Conservation (phyloP, 2,888 invertebrate species). For the Drosophila leonis region DNA sequence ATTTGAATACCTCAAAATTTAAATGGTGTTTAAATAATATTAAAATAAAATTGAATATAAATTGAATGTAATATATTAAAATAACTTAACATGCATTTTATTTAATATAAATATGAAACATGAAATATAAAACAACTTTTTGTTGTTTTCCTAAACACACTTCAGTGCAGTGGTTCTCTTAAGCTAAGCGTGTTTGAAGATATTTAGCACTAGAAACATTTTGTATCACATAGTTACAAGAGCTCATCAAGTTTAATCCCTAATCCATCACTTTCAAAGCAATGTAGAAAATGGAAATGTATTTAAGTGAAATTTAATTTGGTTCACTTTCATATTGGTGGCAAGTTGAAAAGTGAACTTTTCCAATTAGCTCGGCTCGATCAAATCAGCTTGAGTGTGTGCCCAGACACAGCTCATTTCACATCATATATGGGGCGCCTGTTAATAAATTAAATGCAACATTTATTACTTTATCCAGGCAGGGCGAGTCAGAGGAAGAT, state of each 20-base stretch:
- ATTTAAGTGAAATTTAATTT: too few relatives aligned
- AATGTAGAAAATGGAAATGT: not conserved
- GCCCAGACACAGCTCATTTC: slow-evolving; percentile 44
- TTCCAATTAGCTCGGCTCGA: not conserved
- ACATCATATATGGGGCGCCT: slow-evolving; percentile 11
- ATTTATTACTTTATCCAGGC: slow-evolving; percentile 73
- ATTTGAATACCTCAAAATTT: too few relatives aligned
- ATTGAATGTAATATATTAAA: not conserved
- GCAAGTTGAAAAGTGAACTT: slow-evolving; percentile 1
- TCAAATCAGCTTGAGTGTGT: slow-evolving; percentile 45
- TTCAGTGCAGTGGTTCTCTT: too few relatives aligned
- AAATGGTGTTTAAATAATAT: too few relatives aligned
- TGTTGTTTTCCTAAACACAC: too few relatives aligned
- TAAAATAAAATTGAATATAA: not conserved
- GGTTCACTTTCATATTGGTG: not conserved
- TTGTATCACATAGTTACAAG: not conserved
- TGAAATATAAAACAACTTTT: too few relatives aligned
- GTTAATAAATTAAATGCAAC: slow-evolving; percentile 74
- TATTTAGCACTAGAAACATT: not conserved
- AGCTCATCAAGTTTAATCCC: not conserved
- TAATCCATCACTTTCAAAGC: not conserved
- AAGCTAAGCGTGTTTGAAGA: not conserved
- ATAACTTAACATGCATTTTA: too few relatives aligned
- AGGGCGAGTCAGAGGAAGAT: slow-evolving; percentile 49
- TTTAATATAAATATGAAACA: too few relatives aligned